Base-by-base conservation (phyloP, 2,888 invertebrate genomes). In the Tolmerus cingulatus region DNA sequence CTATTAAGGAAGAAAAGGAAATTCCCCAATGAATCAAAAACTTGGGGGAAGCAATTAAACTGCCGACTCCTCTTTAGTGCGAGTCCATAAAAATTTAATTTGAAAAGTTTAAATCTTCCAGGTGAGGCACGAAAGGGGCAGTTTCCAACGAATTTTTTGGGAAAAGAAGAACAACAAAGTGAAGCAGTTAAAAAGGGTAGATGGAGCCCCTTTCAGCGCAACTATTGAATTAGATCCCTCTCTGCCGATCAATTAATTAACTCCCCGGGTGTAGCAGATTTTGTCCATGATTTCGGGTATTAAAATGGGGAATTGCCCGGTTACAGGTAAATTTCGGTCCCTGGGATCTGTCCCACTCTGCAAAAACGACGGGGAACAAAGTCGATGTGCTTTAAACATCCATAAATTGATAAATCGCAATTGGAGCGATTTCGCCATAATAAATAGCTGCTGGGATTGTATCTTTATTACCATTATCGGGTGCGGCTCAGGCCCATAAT, bases 51-150 rank as follows among this genome's bases (percentile, higher is more conserved):
- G 43, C 78, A 34, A 78, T 78, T 78, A 78, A 78, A 78, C 37
- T 78, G 78, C 78, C 43, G 43, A 66, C 43, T 78, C 43, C 78
- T 78, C 78, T 78, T 78, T 78, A 78, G 78, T 78, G 78, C 78
- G 23, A 78, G 78, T 78, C 43, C 78, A 78, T 78, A 78, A 78
- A 78, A 78, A 78, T 78, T 78, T 78, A 78, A 78, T 78, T 78
- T 78, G 78, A 78, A 78, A 78, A 78, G 78, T 78, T 78, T 12
- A 78, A 78, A 78, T 40, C 23, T 19, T 40, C 46, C 78, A 78
- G 78, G 78, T 78, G 23, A 78, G 43, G 43, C 46, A 9, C 23
- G 23, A 66, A 66, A 3, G 43, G 12, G 4, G 43, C 51, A 51
- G n/a, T n/a, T 37, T n/a, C n/a, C 16, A 77, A 46, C 2, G 37